These are phyloP conservation scores for Protonemura montana DNA, from an alignment of 2,888 invertebrate genomes.

Conservation along the genomic window DNA sequence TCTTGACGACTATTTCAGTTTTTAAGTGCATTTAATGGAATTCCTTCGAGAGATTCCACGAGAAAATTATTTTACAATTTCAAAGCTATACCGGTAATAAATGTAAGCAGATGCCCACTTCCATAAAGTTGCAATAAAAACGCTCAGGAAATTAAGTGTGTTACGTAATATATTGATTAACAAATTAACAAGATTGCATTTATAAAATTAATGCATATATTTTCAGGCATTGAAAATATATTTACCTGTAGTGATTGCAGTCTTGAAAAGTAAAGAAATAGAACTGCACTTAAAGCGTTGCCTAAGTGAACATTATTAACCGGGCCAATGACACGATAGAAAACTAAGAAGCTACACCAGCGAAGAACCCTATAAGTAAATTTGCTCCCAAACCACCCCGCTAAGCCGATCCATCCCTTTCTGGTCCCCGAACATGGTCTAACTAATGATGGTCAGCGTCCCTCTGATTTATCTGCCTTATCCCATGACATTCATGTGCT, in stretches of 20 bases:
- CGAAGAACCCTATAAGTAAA: too few relatives aligned
- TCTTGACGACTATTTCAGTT: background rate
- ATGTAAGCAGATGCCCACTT: background rate
- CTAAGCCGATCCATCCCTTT: background rate
- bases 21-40: background rate
- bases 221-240: background rate
- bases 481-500: conserved; percentile 21
- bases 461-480: conserved; percentile 19
- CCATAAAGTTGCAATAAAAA: background rate
- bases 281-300: background rate
- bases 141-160: too few relatives aligned
- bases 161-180: too few relatives aligned
- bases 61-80: background rate
- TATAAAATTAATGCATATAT: background rate
- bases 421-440: background rate
- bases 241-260: background rate
- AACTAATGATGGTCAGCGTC: conserved; percentile 20
- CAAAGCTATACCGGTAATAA: background rate
- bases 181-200: background rate
- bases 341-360: background rate
- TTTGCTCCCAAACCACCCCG: too few relatives aligned
- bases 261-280: background rate
- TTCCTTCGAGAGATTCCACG: background rate
- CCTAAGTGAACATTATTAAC: background rate
- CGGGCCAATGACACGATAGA: background rate